Evolutionary conservation across 2,888 invertebrate species (phyloP).

Genomic region (Pimpla rufipes): DNA sequence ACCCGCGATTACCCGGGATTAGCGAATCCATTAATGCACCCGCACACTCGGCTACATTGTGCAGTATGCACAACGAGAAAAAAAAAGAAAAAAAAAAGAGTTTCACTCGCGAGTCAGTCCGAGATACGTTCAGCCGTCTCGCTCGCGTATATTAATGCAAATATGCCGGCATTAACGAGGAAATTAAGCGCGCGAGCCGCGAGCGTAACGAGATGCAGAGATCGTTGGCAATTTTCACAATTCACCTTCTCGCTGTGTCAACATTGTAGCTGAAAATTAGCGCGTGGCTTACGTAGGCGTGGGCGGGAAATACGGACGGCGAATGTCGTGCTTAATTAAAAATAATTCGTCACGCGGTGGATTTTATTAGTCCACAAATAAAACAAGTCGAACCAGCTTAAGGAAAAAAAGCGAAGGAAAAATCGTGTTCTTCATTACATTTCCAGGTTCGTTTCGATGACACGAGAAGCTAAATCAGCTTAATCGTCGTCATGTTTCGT

Average conservation of each 20-base stretch:
- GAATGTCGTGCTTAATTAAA: too few relatives aligned
- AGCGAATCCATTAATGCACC: constrained; percentile 38
- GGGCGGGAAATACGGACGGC: neutral
- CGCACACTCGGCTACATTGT: constrained; percentile 38
- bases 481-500: too few relatives aligned
- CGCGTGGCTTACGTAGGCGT: neutral
- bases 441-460: neutral
- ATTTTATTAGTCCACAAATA: too few relatives aligned
- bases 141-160: constrained; percentile 17
- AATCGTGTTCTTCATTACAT: too few relatives aligned
- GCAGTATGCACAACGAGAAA: neutral
- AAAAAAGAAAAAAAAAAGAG: neutral
- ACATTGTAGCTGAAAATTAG: constrained; percentile 20
- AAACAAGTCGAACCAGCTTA: too few relatives aligned
- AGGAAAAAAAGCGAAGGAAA: too few relatives aligned
- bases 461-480: too few relatives aligned
- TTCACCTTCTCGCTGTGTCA: neutral
- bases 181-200: constrained; percentile 21
- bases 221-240: neutral
- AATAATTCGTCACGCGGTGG: too few relatives aligned
- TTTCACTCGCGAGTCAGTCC: neutral
- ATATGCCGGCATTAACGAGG: constrained; percentile 27
- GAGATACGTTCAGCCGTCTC: constrained; percentile 16
- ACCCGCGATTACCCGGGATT: constrained; percentile 29
- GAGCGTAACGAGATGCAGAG: constrained; percentile 39